Percentiles rank a stretch among this genome's conserved stretches.
Conservation (phyloP, 2,888 invertebrate genomes). For the Lingula anatina region DNA sequence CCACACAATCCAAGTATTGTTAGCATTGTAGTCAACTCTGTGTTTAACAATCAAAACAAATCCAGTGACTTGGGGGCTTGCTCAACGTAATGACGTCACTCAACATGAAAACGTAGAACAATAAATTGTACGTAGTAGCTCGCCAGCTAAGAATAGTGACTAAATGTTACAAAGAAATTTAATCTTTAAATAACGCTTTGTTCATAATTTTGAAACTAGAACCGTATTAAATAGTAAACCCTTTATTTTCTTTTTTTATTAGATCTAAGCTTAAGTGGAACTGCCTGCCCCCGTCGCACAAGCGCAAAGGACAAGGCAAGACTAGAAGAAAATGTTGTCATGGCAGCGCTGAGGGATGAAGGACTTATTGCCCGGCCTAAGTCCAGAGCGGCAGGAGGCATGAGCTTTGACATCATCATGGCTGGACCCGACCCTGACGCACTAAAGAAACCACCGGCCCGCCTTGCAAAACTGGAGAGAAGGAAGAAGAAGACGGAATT, state of each 20-base stretch:
- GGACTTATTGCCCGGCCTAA: constrained; percentile 50
- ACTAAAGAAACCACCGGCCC: constrained; percentile 26
- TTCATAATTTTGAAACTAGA: no score
- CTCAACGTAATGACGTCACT: no score
- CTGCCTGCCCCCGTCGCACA: constrained; percentile 35
- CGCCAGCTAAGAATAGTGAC: no score
- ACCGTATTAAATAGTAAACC: no score
- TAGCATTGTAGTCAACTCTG: no score
- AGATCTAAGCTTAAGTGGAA: constrained; percentile 47
- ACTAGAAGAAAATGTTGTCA: constrained; percentile 43
- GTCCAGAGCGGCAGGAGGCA: constrained; percentile 37
- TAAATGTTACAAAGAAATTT: no score
- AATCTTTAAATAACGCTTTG: no score
- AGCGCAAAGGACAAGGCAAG: constrained; percentile 47
- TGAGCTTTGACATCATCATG: constrained; percentile 39
- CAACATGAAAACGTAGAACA: no score
- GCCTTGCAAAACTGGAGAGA: constrained; percentile 37
- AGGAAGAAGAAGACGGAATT: constrained; percentile 29
- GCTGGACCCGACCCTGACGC: constrained; percentile 12
- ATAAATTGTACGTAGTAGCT: no score
- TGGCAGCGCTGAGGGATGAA: constrained; percentile 48
- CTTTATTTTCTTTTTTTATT: constrained; percentile 2
- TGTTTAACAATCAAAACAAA: no score
- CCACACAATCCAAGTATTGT: no score
- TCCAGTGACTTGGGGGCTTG: no score